Conservation (phyloP, 2,888 invertebrate species). For the Caenorhabditis sp. region DNA sequence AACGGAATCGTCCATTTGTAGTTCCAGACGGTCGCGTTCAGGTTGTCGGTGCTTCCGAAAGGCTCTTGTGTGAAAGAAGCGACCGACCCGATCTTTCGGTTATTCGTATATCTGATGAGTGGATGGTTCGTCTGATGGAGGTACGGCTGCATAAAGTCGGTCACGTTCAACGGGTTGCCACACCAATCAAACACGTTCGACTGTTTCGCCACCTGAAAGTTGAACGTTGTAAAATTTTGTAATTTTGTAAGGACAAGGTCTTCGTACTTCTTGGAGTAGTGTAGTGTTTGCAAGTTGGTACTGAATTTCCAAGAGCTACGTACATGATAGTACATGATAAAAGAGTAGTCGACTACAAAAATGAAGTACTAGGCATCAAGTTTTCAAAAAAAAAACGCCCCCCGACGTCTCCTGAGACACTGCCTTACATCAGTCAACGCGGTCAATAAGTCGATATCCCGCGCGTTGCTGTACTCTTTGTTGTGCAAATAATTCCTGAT, state of each 20-base stretch:
- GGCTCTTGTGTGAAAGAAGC: slow-evolving; percentile 47
- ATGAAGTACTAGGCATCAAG: too few species aligned
- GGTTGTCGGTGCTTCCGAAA: slow-evolving; percentile 9
- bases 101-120: slow-evolving; percentile 48
- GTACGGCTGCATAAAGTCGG: slow-evolving; percentile 59
- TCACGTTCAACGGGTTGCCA: slow-evolving; percentile 47
- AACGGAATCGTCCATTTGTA: slow-evolving; percentile 58
- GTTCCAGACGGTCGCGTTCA: slow-evolving; percentile 44
- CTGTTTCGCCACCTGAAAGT: slow-evolving; percentile 8
- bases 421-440: slow-evolving; percentile 84
- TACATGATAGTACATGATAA: too few species aligned
- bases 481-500: slow-evolving; percentile 82
- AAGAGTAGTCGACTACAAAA: too few species aligned
- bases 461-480: slow-evolving; percentile 85
- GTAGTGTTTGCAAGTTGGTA: too few species aligned
- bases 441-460: slow-evolving; percentile 88
- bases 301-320: too few species aligned
- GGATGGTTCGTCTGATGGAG: slow-evolving; percentile 61
- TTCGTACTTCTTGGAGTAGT: too few species aligned
- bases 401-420: too few species aligned
- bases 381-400: not conserved
- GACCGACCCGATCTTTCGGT: not conserved
- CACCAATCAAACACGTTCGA: slow-evolving; percentile 56
- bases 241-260: too few species aligned
- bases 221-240: too few species aligned